Evolutionary conservation across 64 coral and sea anemone species (phyloP), one percentile per base, ranked within the genome.

Genomic region (Platygyra sinensis): DNA sequence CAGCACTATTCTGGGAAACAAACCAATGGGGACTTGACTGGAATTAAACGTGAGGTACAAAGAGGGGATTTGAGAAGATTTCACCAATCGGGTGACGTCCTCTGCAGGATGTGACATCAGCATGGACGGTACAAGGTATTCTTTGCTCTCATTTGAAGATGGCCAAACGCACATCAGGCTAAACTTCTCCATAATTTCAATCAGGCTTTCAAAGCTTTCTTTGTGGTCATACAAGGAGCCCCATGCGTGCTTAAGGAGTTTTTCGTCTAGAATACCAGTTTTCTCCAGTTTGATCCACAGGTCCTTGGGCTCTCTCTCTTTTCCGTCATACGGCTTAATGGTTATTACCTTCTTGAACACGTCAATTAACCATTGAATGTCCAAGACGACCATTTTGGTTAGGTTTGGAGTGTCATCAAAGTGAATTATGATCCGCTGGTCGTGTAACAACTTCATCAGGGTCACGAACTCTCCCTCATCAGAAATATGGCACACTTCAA

Each of bases 1-100:
- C 20, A 86, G 67, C 32, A 86, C 67, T 13, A 87, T 69, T 54
- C 86, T 60, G 33, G 86, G 86, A 32, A 87, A 87, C 72, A 87
- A 73, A 27, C 86, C 71, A 30, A 51, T 50, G 50, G 86, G 86
- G 4, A 87, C 86, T 52, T 74, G 69, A 20, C 60, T 30, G 42
- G 72, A 42, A 25, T 55, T 12, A n/a, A 87, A 87, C 24, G 27
- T 14, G 24, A 87, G 24, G 27, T 74, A 75, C 85, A 87, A 51
- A 1, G 85, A 29, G 9, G 85, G 85, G 17, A 87, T 20, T 30
- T 74, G 67, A 25, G 42, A 74, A 52, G 67, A 24, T 55, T 27
- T 33, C 29, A 55, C 78, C 14, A 31, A 24, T 18, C 24, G 16
- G 42, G 2, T 52, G 0, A 51, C 20, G 50, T 80, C 78, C 22